Evolutionary conservation across 2,113 vertebrate species (phyloP).

Genomic region (Melanotaenia duboulayi): DNA sequence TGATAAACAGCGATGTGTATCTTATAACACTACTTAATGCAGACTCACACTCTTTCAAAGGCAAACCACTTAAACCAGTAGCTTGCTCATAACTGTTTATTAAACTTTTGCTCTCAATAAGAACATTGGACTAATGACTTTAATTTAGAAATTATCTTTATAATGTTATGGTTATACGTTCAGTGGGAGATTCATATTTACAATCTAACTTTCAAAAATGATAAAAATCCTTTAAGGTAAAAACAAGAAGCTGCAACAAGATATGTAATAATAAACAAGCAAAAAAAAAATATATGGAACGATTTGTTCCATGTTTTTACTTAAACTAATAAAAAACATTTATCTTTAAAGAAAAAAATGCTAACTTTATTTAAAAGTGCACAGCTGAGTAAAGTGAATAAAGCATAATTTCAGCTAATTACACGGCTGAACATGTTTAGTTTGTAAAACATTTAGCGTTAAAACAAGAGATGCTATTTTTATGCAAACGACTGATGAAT

Average conservation of each 20-base stretch:
- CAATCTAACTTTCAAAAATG: slow-evolving; percentile 45
- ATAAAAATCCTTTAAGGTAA: slow-evolving; percentile 9
- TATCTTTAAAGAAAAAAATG: background rate
- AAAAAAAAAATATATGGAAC: slow-evolving; percentile 26
- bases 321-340: slow-evolving; percentile 35
- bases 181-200: slow-evolving; percentile 43
- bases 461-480: slow-evolving; percentile 42
- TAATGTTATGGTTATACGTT: slow-evolving; percentile 25
- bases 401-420: slow-evolving; percentile 20
- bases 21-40: slow-evolving; percentile 67
- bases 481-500: slow-evolving; percentile 45
- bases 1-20: slow-evolving; percentile 50
- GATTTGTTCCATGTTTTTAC: slow-evolving; percentile 37
- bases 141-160: slow-evolving; percentile 54
- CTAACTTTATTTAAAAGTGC: slow-evolving; percentile 28
- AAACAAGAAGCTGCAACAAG: slow-evolving; percentile 14
- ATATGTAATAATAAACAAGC: slow-evolving; percentile 17
- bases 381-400: slow-evolving; percentile 42
- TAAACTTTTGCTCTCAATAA: slow-evolving; percentile 56
- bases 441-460: slow-evolving; percentile 37
- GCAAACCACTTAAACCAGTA: slow-evolving; percentile 57
- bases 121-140: slow-evolving; percentile 61
- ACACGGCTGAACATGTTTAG: slow-evolving; percentile 43
- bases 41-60: slow-evolving; percentile 39
- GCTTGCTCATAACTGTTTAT: slow-evolving; percentile 68